Percentiles rank a stretch among this genome's conserved stretches.
Evolutionary conservation across 2,113 vertebrate species (phyloP).

Genomic region (Pseudorectes ferrugineus): DNA sequence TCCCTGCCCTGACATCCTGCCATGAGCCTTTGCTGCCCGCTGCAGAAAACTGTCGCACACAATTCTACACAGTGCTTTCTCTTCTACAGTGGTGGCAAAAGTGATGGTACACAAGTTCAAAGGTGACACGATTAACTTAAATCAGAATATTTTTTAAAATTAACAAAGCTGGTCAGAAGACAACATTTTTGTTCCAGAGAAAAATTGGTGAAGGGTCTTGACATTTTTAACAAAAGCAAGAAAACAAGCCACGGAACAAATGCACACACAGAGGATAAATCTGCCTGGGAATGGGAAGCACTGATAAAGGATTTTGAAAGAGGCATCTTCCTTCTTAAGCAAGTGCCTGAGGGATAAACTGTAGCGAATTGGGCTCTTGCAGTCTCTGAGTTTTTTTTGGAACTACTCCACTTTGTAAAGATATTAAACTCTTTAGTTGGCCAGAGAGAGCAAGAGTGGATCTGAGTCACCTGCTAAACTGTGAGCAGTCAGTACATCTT

Average conservation of each 20-base stretch:
- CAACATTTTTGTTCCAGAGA: not conserved
- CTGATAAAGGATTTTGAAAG: not conserved
- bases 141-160: not conserved
- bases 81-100: not conserved
- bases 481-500: not conserved
- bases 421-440: not conserved
- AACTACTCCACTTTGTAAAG: not conserved
- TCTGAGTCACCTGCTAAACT: not conserved
- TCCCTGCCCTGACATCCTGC: not conserved
- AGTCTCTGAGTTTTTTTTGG: not conserved
- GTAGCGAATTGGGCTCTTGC: not conserved
- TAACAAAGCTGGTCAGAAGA: not conserved
- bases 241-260: not conserved
- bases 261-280: not conserved
- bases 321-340: not conserved
- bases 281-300: not conserved
- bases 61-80: not conserved
- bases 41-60: not conserved
- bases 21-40: not conserved
- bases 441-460: not conserved
- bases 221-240: not conserved
- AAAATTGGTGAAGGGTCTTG: not conserved
- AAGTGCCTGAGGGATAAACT: not conserved
- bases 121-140: not conserved
- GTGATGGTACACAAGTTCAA: not conserved